These are phyloP conservation scores for Otolemur crassicaudatus DNA, from an alignment of 2,797 vertebrate species.

Conservation along the genomic window DNA sequence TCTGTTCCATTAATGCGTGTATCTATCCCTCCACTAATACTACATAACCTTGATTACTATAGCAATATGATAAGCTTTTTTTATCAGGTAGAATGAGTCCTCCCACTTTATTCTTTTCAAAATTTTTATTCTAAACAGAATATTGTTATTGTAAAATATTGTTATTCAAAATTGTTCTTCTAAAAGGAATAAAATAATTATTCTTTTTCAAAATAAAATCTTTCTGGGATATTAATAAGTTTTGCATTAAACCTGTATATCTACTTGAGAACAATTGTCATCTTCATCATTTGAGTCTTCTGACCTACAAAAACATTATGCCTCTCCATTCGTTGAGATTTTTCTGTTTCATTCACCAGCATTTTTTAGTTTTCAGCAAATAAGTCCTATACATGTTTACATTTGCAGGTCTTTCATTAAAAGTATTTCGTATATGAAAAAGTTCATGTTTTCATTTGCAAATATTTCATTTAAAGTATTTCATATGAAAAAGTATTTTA, in stretches of 20 bases:
- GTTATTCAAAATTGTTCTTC: too few relatives aligned
- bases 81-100: not conserved
- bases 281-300: not conserved
- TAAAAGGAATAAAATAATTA: not conserved
- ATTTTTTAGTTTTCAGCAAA: not conserved
- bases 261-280: not conserved
- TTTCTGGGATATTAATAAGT: not conserved
- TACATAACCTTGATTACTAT: not conserved
- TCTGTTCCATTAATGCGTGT: not conserved
- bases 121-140: not conserved
- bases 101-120: not conserved
- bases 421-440: not conserved
- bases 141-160: too few relatives aligned
- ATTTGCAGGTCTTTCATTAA: not conserved
- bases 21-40: not conserved
- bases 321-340: not conserved
- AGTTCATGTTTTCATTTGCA: not conserved
- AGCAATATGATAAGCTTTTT: not conserved
- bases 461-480: too few relatives aligned
- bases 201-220: not conserved
- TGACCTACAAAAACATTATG: not conserved
- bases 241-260: not conserved
- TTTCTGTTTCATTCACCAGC: not conserved
- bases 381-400: not conserved
- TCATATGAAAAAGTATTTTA: too few relatives aligned